Evolutionary conservation across 2,113 vertebrate species (phyloP), one percentile per base, ranked within the genome.

Genomic region (Orthochromis malagaraziensis): DNA sequence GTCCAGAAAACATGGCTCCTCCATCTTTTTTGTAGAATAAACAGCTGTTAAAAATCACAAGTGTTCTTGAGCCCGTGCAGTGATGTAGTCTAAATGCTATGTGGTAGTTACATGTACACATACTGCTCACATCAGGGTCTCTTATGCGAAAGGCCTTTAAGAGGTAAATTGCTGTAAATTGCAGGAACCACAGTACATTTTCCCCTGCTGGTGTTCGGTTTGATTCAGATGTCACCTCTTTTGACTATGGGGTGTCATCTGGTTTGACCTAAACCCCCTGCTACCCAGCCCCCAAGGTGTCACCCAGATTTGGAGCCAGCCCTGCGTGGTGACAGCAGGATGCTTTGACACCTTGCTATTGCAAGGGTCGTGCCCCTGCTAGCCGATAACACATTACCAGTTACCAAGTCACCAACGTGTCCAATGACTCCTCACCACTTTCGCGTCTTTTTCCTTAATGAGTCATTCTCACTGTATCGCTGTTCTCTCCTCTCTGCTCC

Each of bases 341-440:
- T 83, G 84, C 91, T 90, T 87, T 94, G 85, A 91, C 94, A 90
- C 87, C 91, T 94, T 35, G 10, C 90, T 95, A 94, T 96, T 92
- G 94, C 84, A 86, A 87, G 90, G 93, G 93, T 86, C 85, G 89
- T 92, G 95, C 91, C 91, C 88, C 91, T 14, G 90, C 89, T 92
- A 91, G 88, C 95, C 92, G 45, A 94, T 95, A 90, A 88, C 92
- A 94, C 93, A 93, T 94, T 94, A 94, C 92, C 83, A 85, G 89
- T 75, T 45, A 51, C 87, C 90, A 89, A 19, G 89, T 83, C 49
- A 12, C 87, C 90, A 87, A 19, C 16, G 4, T 88, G 92, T 87
- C 82, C 82, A 21, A 85, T 89, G 90, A 73, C 87, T 92, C 87
- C 63, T 84, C 73, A 6, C 40, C 88, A 31, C 70, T 85, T 87